Evolutionary conservation across 2,888 invertebrate species (phyloP).

Genomic region (Ochropleura leucogaster): DNA sequence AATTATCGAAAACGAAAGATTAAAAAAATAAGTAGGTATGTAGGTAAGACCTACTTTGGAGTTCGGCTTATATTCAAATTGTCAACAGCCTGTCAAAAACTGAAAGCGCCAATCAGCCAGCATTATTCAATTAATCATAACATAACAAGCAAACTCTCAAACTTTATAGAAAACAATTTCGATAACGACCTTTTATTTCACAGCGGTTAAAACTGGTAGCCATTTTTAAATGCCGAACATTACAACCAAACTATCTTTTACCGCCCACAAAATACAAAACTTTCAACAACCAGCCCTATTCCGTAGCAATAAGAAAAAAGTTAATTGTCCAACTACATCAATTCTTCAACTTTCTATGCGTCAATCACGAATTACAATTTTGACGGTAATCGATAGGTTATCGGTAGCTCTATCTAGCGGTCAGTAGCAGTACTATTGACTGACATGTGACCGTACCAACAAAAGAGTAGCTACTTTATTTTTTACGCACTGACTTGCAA

Average conservation of each 20-base stretch:
- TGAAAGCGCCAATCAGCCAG: slow-evolving; percentile 33
- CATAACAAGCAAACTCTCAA: slow-evolving; percentile 67
- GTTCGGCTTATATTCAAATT: slow-evolving; percentile 32
- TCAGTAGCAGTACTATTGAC: slow-evolving; percentile 77
- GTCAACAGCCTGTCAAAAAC: slow-evolving; percentile 55
- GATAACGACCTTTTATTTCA: slow-evolving; percentile 80
- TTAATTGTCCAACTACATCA: slow-evolving; percentile 27
- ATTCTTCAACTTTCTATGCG: slow-evolving; percentile 78
- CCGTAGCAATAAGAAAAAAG: slow-evolving; percentile 50
- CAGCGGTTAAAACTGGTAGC: slow-evolving; percentile 81
- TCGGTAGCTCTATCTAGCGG: slow-evolving; percentile 83
- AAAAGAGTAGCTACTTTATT: slow-evolving; percentile 45
- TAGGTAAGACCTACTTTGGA: too few relatives aligned
- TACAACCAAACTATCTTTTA: slow-evolving; percentile 57
- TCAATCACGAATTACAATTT: slow-evolving; percentile 78
- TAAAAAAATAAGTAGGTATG: neutral
- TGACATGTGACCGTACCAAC: slow-evolving; percentile 68
- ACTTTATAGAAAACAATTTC: slow-evolving; percentile 81
- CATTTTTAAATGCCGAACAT: slow-evolving; percentile 69
- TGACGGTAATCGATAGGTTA: slow-evolving; percentile 84
- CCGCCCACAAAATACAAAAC: slow-evolving; percentile 34
- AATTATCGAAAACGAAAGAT: neutral
- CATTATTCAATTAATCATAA: slow-evolving; percentile 70
- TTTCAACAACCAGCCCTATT: slow-evolving; percentile 70
- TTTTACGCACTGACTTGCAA: slow-evolving; percentile 38